Percentiles rank a stretch among this genome's conserved stretches.
These are phyloP conservation scores for Drosophila elegans DNA, from an alignment of 1,140 invertebrate genomes.

Conservation along the genomic window DNA sequence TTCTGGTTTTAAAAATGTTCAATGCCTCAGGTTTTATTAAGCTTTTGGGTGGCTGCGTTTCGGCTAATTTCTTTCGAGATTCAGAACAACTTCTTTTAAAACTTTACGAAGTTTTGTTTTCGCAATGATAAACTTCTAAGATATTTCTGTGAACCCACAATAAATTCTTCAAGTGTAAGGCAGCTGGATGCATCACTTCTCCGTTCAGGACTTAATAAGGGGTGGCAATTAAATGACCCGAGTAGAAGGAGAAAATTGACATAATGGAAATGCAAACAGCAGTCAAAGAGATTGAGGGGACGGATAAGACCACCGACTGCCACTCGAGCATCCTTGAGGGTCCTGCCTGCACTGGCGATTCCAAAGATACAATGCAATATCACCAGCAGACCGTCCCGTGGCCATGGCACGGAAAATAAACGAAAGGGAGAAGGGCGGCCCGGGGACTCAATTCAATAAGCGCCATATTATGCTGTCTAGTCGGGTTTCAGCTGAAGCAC, in stretches of 20 bases:
- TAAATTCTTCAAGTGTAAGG: neutral
- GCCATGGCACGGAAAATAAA: slow-evolving; percentile 60
- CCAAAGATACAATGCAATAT: slow-evolving; percentile 60
- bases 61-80: too few species aligned
- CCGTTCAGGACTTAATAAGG: slow-evolving; percentile 20
- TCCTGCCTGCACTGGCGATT: slow-evolving; percentile 48
- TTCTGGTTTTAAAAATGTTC: too few species aligned
- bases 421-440: slow-evolving; percentile 1
- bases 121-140: neutral
- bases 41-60: too few species aligned
- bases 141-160: neutral
- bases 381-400: slow-evolving; percentile 41
- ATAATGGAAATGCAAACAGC: slow-evolving; percentile 38
- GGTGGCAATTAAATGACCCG: slow-evolving; percentile 38
- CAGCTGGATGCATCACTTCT: neutral
- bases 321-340: slow-evolving; percentile 33
- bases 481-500: slow-evolving; percentile 71
- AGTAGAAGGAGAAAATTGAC: slow-evolving; percentile 41
- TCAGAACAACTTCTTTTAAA: too few species aligned
- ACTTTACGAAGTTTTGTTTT: too few species aligned
- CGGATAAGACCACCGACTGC: slow-evolving; percentile 31
- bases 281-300: slow-evolving; percentile 41
- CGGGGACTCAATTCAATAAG: slow-evolving; percentile 55
- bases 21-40: too few species aligned
- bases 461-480: slow-evolving; percentile 72